Conservation (phyloP, 2,113 vertebrate genomes). For the Psilopogon haemacephalus region DNA sequence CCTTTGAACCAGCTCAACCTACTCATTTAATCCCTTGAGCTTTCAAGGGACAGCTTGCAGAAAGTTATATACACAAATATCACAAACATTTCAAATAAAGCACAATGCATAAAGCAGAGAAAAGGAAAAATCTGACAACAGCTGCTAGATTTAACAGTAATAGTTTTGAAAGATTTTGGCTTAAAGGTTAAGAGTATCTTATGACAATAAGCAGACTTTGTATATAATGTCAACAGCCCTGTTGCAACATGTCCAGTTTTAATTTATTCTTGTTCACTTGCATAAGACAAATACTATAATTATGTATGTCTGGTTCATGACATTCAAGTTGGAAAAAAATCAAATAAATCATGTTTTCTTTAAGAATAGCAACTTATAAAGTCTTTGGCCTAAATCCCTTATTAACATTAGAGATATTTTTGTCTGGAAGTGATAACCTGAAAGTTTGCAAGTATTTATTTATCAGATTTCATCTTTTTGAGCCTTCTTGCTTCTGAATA, state of each 20-base stretch:
- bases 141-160: constrained; percentile 82
- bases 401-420: constrained; percentile 68
- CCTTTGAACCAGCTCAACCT: constrained; percentile 77
- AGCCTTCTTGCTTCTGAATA: constrained; percentile 10
- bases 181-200: constrained; percentile 84
- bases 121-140: constrained; percentile 77
- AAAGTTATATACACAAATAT: constrained; percentile 83
- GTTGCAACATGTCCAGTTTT: constrained; percentile 81
- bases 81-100: constrained; percentile 84
- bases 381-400: constrained; percentile 55
- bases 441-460: constrained; percentile 61
- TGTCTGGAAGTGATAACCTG: constrained; percentile 68
- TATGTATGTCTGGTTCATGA: constrained; percentile 78
- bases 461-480: constrained; percentile 54
- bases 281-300: constrained; percentile 83
- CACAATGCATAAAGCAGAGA: constrained; percentile 77
- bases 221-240: constrained; percentile 84
- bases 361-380: constrained; percentile 65
- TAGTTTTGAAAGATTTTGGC: constrained; percentile 85
- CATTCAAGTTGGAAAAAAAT: constrained; percentile 67
- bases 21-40: constrained; percentile 77
- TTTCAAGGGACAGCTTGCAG: constrained; percentile 80
- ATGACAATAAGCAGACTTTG: constrained; percentile 85
- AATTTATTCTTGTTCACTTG: constrained; percentile 82
- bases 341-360: constrained; percentile 69